Evolutionary conservation across 53 echinoderm and acorn worm species (phyloP).

Genomic region (Glandiceps talaboti): DNA sequence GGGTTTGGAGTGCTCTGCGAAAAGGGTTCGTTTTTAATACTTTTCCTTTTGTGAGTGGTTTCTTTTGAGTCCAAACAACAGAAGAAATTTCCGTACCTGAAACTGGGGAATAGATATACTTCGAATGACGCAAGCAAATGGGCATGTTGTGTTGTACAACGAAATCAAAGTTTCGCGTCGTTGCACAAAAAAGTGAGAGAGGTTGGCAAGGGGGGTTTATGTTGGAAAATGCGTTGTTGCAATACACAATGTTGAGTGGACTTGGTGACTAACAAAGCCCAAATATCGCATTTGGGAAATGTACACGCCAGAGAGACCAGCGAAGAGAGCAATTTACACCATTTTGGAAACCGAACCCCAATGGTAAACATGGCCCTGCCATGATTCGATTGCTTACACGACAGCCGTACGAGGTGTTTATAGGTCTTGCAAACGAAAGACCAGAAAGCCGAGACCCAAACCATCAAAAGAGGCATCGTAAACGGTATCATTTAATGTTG

Average conservation of each 20-base stretch:
- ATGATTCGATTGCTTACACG: background rate
- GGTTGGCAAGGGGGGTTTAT: no score
- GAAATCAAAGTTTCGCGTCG: no score
- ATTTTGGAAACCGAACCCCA: background rate
- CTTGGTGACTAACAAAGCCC: no score
- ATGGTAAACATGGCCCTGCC: background rate
- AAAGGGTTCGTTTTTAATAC: background rate
- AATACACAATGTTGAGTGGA: no score
- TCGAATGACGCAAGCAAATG: no score
- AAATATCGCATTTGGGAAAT: background rate
- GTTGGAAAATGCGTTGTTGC: no score
- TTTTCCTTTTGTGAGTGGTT: no score
- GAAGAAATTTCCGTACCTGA: no score
- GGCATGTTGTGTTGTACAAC: no score
- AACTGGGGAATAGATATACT: no score
- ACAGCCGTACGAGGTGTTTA: background rate
- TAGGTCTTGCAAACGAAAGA: background rate
- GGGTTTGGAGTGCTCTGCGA: background rate
- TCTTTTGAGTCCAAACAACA: no score
- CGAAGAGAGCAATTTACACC: background rate
- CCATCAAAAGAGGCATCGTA: background rate
- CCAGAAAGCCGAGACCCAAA: background rate
- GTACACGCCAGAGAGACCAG: background rate
- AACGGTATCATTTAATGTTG: background rate
- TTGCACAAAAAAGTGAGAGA: no score